These are phyloP conservation scores for Istiophorus platypterus DNA, from an alignment of 2,113 vertebrate genomes.

Conservation along the genomic window DNA sequence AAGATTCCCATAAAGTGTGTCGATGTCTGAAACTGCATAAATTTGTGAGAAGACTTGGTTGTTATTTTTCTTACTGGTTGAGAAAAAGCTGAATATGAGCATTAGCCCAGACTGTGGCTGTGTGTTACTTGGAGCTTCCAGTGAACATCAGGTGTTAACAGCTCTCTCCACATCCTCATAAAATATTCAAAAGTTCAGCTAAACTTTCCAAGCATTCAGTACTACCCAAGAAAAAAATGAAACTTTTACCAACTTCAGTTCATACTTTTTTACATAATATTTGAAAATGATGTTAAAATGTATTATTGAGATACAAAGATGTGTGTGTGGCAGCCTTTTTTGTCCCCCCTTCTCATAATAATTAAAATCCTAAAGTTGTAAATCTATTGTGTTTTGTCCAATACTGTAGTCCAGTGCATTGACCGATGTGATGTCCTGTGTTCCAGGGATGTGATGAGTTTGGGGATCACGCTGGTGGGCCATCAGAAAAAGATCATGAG, in stretches of 20 bases:
- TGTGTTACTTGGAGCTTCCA: conserved; percentile 7
- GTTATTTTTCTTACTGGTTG: conserved; percentile 2
- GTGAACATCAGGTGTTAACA: conserved; percentile 9
- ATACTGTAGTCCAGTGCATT: conserved; percentile 21
- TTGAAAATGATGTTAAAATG: conserved; percentile 19
- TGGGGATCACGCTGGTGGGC: conserved; percentile 97
- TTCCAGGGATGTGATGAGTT: conserved; percentile 97
- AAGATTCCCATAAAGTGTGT: too few relatives aligned
- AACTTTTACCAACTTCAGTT: neutral
- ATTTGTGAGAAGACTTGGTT: neutral
- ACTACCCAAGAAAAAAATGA: neutral
- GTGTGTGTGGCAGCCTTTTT: conserved; percentile 37
- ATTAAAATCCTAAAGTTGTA: conserved; percentile 63
- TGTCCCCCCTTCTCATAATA: conserved; percentile 44
- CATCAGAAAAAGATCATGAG: conserved; percentile 99
- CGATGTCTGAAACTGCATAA: neutral
- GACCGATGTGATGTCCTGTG: conserved; percentile 79
- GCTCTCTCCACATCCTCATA: conserved; percentile 13
- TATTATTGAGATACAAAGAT: conserved; percentile 40
- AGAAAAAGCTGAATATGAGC: conserved; percentile 14
- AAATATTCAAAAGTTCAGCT: conserved; percentile 6
- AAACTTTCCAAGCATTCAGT: conserved; percentile 9
- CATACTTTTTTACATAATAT: neutral
- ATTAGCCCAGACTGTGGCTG: neutral
- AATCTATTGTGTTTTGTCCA: conserved; percentile 43